Conservation (phyloP, 2,888 invertebrate species). For the Tiliacea aurago region DNA sequence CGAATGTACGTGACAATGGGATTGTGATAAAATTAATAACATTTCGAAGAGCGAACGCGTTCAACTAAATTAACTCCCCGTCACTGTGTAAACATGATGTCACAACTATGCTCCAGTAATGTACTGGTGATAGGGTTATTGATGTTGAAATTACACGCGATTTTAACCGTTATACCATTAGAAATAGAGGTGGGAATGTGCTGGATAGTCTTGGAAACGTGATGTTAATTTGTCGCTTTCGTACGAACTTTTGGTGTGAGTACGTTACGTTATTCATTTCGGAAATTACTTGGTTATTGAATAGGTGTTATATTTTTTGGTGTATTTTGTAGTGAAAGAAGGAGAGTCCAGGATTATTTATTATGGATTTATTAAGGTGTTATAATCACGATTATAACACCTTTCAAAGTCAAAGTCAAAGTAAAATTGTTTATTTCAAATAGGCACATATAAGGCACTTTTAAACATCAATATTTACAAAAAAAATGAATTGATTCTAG, state of each 20-base stretch:
- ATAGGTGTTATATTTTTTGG: not conserved
- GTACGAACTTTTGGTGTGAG: constrained; percentile 35
- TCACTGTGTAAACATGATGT: constrained; percentile 61
- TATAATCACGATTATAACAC: too few relatives aligned
- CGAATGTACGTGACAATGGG: constrained; percentile 58
- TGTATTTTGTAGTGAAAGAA: not conserved
- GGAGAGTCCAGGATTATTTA: too few relatives aligned
- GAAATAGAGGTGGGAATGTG: not conserved
- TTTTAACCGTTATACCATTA: constrained; percentile 11
- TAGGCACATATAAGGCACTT: too few relatives aligned
- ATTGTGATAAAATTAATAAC: constrained; percentile 66
- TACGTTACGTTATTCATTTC: constrained; percentile 50
- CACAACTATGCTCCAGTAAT: constrained; percentile 50
- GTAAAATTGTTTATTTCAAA: too few relatives aligned
- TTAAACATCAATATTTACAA: too few relatives aligned
- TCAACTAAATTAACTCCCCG: constrained; percentile 60
- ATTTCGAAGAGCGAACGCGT: constrained; percentile 50
- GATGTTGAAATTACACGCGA: constrained; percentile 13
- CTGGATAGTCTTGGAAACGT: not conserved
- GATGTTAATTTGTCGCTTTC: constrained; percentile 58
- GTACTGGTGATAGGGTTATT: constrained; percentile 44
- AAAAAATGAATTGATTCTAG: too few relatives aligned
- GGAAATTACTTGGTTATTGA: constrained; percentile 35
- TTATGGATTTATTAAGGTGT: too few relatives aligned
- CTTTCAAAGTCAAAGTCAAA: too few relatives aligned